Evolutionary conservation across 2,888 invertebrate species (phyloP).

Genomic region (Cosmopolites sordidus): DNA sequence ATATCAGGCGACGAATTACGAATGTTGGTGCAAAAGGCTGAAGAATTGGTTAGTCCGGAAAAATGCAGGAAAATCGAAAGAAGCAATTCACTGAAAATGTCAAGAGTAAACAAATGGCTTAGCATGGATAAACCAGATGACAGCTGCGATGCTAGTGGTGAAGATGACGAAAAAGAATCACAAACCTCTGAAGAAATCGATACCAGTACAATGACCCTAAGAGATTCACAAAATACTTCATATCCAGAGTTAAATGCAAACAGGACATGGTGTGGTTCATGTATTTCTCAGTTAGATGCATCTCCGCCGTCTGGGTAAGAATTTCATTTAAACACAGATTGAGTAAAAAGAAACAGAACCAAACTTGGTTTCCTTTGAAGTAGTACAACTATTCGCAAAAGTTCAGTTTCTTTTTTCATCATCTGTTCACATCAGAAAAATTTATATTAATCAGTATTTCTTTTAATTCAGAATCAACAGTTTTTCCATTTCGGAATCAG

Average conservation of each 20-base stretch:
- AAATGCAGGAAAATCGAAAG: constrained; percentile 42
- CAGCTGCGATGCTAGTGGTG: constrained; percentile 85
- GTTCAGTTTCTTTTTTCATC: no score
- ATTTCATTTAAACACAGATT: no score
- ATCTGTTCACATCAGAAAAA: no score
- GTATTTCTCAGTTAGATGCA: constrained; percentile 68
- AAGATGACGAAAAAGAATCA: constrained; percentile 76
- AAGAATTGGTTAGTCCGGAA: constrained; percentile 64
- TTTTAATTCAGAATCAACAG: constrained; percentile 32
- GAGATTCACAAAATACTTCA: constrained; percentile 48
- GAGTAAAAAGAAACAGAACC: no score
- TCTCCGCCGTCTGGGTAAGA: constrained; percentile 32
- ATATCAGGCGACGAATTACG: constrained; percentile 43
- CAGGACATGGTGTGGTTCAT: constrained; percentile 75
- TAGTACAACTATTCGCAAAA: no score
- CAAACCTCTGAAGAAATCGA: constrained; percentile 75
- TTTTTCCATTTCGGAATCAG: constrained; percentile 87
- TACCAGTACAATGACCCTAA: constrained; percentile 66
- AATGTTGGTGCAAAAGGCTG: constrained; percentile 74
- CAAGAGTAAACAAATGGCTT: constrained; percentile 67
- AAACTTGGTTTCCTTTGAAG: no score
- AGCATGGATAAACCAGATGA: constrained; percentile 60
- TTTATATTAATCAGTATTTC: constrained; percentile 5
- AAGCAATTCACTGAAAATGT: constrained; percentile 51
- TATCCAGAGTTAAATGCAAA: constrained; percentile 41